Evolutionary conservation across 2,113 vertebrate species (phyloP), one percentile per base, ranked within the genome.

Genomic region (Psittacus erithacus): DNA sequence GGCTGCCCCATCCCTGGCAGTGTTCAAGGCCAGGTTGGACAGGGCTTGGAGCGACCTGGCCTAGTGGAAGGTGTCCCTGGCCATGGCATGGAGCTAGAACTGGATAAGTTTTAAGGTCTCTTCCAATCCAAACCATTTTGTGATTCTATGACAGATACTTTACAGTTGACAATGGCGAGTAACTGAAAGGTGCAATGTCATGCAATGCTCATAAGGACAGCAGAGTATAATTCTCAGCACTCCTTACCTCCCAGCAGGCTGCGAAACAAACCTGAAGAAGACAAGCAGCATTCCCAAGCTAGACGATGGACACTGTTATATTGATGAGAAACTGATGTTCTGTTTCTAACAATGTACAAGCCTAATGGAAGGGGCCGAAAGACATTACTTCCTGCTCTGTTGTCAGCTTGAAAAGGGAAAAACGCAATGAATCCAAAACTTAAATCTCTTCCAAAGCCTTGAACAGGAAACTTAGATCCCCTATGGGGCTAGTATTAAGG

Each of bases 401-500:
- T 95, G 96, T 59, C 92, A 90, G 92, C 93, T 86, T n/a, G 86
- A 41, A 68, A 83, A 88, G 77, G 91, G 90, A 93, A 88, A 95
- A 94, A 92, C 7, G 16, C 96, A 83, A 95, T 88, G 96, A 97
- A 96, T 82, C 90, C 96, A 28, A 94, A 97, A 94, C 93, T 95
- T 47, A 17, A 39, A 94, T 89, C 95, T 95, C 95, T 83, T 92
- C 90, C 90, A n/a, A 94, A 96, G 96, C 95, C 88, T 95, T 27
- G 81, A 80, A 94, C 96, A 96, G 96, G 95, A 97, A 96, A 96
- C 96, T 95, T 79, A 84, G 88, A 93, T 95, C 92, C 91, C 96
- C 96, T 86, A 16, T 60, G 96, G 96, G 93, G 95, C 88, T 0
- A 5, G 90, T 84, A 96, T 96, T 94, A 96, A 92, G 96, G 93